Percentiles rank a stretch among this genome's conserved stretches.
Conservation (phyloP, 2,113 vertebrate species). For the Nothocercus julius region DNA sequence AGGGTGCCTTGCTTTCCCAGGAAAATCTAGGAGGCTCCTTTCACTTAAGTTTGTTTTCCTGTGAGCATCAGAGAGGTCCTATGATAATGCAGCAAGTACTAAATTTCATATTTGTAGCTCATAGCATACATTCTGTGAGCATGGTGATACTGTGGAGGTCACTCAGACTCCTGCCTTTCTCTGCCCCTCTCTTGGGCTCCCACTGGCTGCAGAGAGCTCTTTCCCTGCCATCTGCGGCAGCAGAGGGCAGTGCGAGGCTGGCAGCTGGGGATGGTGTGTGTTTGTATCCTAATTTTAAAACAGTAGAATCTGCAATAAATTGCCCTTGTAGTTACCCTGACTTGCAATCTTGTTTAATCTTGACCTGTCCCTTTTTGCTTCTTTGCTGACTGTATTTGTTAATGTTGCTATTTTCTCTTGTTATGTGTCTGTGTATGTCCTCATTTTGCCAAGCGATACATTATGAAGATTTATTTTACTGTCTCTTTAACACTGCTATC, state of each 20-base stretch:
- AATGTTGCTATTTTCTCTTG: neutral
- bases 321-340: neutral
- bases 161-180: neutral
- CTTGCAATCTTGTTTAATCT: neutral
- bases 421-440: neutral
- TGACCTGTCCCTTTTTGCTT: slow-evolving; percentile 20
- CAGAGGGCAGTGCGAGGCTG: neutral
- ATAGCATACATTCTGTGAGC: neutral
- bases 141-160: neutral
- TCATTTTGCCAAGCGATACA: slow-evolving; percentile 24
- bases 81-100: neutral
- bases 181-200: fast-evolving
- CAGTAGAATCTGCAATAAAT: neutral
- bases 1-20: neutral
- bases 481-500: neutral
- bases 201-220: neutral
- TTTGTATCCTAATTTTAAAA: neutral
- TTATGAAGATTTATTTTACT: slow-evolving; percentile 25
- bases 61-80: neutral
- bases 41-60: neutral
- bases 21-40: neutral
- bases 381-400: slow-evolving; percentile 2
- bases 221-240: neutral
- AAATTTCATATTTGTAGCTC: neutral
- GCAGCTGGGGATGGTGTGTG: neutral